A percentile compares a stretch with the other conserved stretches of the same genome.
These are phyloP conservation scores for Phalacrocorax aristotelis DNA, from an alignment of 2,113 vertebrate genomes.

Conservation along the genomic window DNA sequence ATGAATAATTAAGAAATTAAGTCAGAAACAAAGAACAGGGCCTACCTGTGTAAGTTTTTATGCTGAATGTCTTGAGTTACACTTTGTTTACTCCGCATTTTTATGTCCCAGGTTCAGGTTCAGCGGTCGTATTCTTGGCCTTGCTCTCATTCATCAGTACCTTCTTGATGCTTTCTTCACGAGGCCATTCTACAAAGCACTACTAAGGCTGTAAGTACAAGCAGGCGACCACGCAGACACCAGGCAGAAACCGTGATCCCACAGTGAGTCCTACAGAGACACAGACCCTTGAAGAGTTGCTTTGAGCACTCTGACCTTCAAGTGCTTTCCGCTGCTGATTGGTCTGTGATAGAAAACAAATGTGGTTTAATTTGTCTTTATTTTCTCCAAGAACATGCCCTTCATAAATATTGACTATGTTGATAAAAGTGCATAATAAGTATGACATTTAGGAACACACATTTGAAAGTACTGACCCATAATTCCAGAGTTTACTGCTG, in stretches of 20 bases:
- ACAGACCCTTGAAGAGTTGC: not conserved
- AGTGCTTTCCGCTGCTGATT: not conserved
- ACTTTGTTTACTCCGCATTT: conserved; percentile 19
- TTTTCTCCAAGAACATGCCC: not conserved
- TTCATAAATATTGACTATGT: not conserved
- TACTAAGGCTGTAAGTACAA: conserved; percentile 89
- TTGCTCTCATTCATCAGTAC: conserved; percentile 97
- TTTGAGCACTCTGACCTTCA: accelerated
- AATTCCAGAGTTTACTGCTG: not conserved
- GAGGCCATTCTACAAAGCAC: conserved; percentile 95
- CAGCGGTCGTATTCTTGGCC: conserved; percentile 94
- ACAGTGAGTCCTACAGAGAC: not conserved
- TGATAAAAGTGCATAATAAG: not conserved
- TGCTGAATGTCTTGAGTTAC: not conserved
- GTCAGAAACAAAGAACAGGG: not conserved
- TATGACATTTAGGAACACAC: not conserved
- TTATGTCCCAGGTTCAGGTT: conserved; percentile 89
- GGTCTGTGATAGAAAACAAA: not conserved
- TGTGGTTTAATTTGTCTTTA: not conserved
- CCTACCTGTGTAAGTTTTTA: not conserved
- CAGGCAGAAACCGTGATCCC: not conserved
- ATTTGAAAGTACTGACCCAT: not conserved
- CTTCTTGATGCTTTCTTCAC: conserved; percentile 98
- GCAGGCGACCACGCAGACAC: not conserved
- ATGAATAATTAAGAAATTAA: not conserved